Conservation (phyloP, 2,888 invertebrate species). For the Chymomyza amoena region DNA sequence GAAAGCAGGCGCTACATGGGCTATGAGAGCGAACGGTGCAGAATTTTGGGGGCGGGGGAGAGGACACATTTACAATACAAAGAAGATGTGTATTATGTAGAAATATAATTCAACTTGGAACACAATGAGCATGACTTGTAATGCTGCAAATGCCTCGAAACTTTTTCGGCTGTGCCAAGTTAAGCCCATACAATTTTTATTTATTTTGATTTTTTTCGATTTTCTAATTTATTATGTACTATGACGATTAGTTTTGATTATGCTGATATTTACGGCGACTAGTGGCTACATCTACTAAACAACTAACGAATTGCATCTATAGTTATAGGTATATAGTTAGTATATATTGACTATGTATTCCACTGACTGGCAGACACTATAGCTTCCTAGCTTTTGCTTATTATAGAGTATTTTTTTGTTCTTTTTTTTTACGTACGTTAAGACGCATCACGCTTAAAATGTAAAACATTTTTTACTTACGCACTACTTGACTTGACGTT, state of each 20-base stretch:
- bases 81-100: slow-evolving; percentile 33
- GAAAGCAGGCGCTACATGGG: slow-evolving; percentile 14
- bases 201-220: slow-evolving; percentile 5
- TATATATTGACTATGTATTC: slow-evolving; percentile 33
- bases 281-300: slow-evolving; percentile 62
- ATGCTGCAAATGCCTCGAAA: slow-evolving; percentile 21
- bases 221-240: slow-evolving; percentile 2
- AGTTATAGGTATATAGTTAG: slow-evolving; percentile 23
- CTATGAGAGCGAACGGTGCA: slow-evolving; percentile 64
- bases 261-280: slow-evolving; percentile 64
- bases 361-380: not conserved
- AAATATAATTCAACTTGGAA: not conserved
- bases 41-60: slow-evolving; percentile 34
- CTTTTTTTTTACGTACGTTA: slow-evolving; percentile 32
- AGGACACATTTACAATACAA: slow-evolving; percentile 46
- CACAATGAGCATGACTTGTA: slow-evolving; percentile 55
- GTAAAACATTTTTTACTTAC: slow-evolving; percentile 63
- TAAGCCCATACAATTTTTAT: not conserved
- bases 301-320: slow-evolving; percentile 64
- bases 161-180: not conserved
- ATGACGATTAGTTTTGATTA: slow-evolving; percentile 29
- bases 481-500: slow-evolving; percentile 44
- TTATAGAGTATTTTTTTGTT: slow-evolving; percentile 7
- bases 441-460: slow-evolving; percentile 54
- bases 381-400: slow-evolving; percentile 19